Evolutionary conservation across 2,888 invertebrate species (phyloP).

Genomic region (Dermolepida albohirtum): DNA sequence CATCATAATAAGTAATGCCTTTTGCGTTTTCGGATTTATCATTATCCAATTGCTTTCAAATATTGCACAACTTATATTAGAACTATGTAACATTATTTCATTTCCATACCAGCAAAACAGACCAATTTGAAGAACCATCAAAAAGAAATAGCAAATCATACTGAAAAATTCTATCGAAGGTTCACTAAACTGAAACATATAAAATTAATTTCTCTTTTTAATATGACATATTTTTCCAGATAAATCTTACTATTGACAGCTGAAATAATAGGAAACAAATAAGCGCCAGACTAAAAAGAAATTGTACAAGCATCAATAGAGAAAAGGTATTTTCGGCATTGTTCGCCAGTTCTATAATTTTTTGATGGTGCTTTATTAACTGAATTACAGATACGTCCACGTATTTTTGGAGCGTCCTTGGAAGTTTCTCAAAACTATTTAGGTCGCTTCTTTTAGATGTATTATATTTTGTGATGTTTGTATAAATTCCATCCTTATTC

Average conservation of each 20-base stretch:
- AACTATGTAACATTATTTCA: constrained; percentile 45
- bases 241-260: constrained; percentile 30
- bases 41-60: constrained; percentile 40
- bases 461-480: constrained; percentile 2
- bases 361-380: constrained; percentile 45
- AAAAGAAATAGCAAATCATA: constrained; percentile 41
- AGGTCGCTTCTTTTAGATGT: neutral
- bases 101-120: constrained; percentile 49
- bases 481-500: constrained; percentile 4
- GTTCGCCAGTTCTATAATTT: constrained; percentile 43
- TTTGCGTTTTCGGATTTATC: constrained; percentile 35
- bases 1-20: constrained; percentile 45
- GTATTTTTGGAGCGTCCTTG: constrained; percentile 26
- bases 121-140: constrained; percentile 45
- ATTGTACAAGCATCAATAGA: constrained; percentile 38
- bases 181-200: constrained; percentile 44
- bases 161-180: constrained; percentile 39
- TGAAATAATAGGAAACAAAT: constrained; percentile 38
- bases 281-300: constrained; percentile 26
- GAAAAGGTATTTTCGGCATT: constrained; percentile 44
- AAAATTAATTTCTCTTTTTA: too few relatives aligned
- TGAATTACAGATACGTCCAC: constrained; percentile 17
- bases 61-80: constrained; percentile 30
- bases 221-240: too few relatives aligned
- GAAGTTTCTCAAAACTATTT: constrained; percentile 6